A percentile compares a stretch with the other conserved stretches of the same genome.
Conservation (phyloP, 2,888 invertebrate genomes). For the Philaethria dido region DNA sequence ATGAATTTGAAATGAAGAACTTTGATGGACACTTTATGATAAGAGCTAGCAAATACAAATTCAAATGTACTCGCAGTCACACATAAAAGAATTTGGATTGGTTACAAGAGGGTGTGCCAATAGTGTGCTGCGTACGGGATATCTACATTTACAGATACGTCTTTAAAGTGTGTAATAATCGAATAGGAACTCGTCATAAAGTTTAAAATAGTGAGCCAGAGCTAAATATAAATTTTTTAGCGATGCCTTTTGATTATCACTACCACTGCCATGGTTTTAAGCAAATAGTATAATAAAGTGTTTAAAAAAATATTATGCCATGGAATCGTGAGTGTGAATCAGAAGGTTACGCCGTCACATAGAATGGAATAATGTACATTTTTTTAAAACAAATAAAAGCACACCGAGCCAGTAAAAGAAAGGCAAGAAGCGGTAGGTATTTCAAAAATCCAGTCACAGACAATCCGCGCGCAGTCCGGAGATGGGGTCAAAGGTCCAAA, state of each 20-base stretch:
- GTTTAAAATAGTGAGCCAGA: conserved; percentile 38
- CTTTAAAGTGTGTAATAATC: conserved; percentile 18
- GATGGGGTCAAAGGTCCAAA: conserved; percentile 40
- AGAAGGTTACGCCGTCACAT: conserved; percentile 44
- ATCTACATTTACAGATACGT: conserved; percentile 32
- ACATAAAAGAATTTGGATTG: conserved; percentile 30
- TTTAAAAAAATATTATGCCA: conserved; percentile 20
- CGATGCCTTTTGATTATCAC: conserved; percentile 46
- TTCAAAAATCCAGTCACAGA: conserved; percentile 80
- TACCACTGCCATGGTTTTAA: conserved; percentile 25
- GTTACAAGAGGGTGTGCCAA: conserved; percentile 35
- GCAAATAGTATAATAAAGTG: neutral
- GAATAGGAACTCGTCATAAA: conserved; percentile 17
- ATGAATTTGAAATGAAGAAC: neutral
- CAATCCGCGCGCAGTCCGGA: conserved; percentile 45
- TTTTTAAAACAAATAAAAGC: conserved; percentile 67
- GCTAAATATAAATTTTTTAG: conserved; percentile 33
- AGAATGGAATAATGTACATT: conserved; percentile 45
- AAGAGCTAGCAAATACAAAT: conserved; percentile 21
- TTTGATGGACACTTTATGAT: neutral
- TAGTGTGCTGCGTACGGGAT: conserved; percentile 34
- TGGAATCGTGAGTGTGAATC: conserved; percentile 36
- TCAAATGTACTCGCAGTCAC: conserved; percentile 27
- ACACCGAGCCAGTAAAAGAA: conserved; percentile 79
- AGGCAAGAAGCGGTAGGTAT: conserved; percentile 77